These are phyloP conservation scores for Drosophila nikananu DNA, from an alignment of 1,140 invertebrate species.

Conservation along the genomic window DNA sequence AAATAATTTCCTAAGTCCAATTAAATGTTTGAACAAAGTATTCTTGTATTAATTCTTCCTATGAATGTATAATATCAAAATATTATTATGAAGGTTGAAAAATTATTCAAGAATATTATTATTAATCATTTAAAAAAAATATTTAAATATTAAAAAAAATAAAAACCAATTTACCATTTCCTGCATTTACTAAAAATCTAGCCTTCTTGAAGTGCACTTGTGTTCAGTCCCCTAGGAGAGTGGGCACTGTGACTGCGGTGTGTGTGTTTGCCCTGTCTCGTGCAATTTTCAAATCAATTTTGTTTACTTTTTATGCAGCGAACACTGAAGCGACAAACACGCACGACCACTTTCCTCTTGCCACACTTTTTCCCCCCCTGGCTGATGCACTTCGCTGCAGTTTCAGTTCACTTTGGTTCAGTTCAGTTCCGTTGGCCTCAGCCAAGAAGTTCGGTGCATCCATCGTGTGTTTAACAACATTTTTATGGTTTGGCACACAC, in stretches of 20 bases:
- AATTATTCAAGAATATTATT: background rate
- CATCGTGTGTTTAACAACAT: constrained; percentile 81
- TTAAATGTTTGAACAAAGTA: background rate
- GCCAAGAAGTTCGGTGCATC: constrained; percentile 36
- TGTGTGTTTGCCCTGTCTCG: constrained; percentile 50
- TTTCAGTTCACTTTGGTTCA: constrained; percentile 12
- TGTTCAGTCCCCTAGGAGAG: constrained; percentile 14
- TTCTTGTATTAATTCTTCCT: background rate
- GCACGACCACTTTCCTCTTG: constrained; percentile 64
- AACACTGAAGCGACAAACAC: constrained; percentile 61
- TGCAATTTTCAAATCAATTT: constrained; percentile 85
- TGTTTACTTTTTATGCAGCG: constrained; percentile 80
- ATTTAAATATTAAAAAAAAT: background rate
- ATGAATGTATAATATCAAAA: too few relatives aligned
- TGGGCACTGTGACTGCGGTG: constrained; percentile 37
- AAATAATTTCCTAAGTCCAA: background rate
- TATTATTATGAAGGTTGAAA: background rate
- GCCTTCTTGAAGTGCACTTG: constrained; percentile 28
- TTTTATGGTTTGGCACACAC: constrained; percentile 85
- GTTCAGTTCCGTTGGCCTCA: constrained; percentile 14
- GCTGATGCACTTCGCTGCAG: constrained; percentile 19
- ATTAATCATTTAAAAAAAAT: background rate
- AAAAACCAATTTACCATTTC: background rate
- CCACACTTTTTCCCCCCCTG: constrained; percentile 9
- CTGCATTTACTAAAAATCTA: background rate